These are phyloP conservation scores for Chionomys nivalis DNA, from an alignment of 2,113 vertebrate species.

Conservation along the genomic window DNA sequence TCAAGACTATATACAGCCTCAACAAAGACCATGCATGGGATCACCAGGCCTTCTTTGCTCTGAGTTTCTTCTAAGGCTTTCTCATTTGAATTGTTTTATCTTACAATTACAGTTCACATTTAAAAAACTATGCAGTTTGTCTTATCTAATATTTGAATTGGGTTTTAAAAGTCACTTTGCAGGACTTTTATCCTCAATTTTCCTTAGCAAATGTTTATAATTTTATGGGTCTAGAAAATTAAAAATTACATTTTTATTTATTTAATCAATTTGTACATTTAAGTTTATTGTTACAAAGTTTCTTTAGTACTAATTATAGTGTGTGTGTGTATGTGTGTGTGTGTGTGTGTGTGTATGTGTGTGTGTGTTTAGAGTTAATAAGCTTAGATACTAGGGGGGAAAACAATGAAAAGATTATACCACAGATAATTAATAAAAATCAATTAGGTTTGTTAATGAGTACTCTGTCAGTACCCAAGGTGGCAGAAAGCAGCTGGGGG, in stretches of 20 bases:
- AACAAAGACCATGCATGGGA: neutral
- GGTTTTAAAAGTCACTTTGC: neutral
- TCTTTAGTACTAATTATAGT: slow-evolving; percentile 84
- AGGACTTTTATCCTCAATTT: neutral
- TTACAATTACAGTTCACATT: neutral
- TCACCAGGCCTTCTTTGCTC: neutral
- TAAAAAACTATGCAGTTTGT: neutral
- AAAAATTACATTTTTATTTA: neutral
- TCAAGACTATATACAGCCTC: neutral
- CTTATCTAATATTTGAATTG: slow-evolving; percentile 25
- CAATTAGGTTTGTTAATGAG: slow-evolving; percentile 91
- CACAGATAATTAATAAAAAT: slow-evolving; percentile 92
- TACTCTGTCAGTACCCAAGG: slow-evolving; percentile 86
- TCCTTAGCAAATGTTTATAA: slow-evolving; percentile 54
- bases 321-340: neutral
- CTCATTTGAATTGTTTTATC: slow-evolving; percentile 13
- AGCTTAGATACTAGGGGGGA: slow-evolving; percentile 85
- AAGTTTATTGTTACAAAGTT: slow-evolving; percentile 80
- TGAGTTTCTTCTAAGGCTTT: neutral
- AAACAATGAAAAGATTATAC: slow-evolving; percentile 84
- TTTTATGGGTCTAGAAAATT: neutral
- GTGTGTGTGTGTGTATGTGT: slow-evolving; percentile 69
- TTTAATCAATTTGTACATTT: slow-evolving; percentile 66
- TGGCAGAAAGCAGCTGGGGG: slow-evolving; percentile 83
- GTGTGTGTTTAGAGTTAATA: slow-evolving; percentile 86